Base-by-base conservation (phyloP, 92 coral and sea anemone species). In the Plumapathes pennacea region DNA sequence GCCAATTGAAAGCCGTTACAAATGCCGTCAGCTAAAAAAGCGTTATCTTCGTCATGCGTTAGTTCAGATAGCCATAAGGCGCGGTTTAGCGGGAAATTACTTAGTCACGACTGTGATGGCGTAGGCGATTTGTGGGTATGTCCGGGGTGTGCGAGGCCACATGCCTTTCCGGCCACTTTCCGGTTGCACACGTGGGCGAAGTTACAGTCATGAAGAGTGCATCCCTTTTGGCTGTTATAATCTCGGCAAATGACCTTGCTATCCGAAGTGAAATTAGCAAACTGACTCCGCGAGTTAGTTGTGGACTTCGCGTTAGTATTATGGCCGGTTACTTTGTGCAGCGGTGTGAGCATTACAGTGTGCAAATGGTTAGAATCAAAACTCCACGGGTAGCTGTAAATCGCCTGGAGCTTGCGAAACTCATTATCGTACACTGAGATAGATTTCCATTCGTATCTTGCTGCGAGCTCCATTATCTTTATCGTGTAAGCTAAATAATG, bases 361-460 rank as follows among this genome's bases (percentile, higher is more conserved):
- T 75, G 75, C 10, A 75, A 54, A 22, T 75, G 82, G 29, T 36
- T 56, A 38, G 83, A 76, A 46, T 76, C 75, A 38, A 46, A 57
- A 46, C 60, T 32, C 83, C 83, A 76, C 9, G 57, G 46, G 30
- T 47, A 66, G 43, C 59, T 59, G 37, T 48, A 76, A 3, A 47
- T 42, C 6, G 70, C 83, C 46, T 76, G 76, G 13, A 76, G 13
- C 40, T 51, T 50, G 11, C 83, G 51, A 68, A 77, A 68, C 27
- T 60, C 84, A n/a, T 77, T 46, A 38, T 67, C 71, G 43, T 67
- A 67, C 0, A 25, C 7, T 20, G 60, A 23, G 8, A 76, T 36
- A 0, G 71, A 77, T 31, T 39, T 20, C 77, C 84, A 77, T 0
- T 62, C 62, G 23, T 51, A 49, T 29, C 54, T 64, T 40, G 60